These are phyloP conservation scores for Drosophila pallidifrons DNA, from an alignment of 1,140 invertebrate species.

Conservation along the genomic window DNA sequence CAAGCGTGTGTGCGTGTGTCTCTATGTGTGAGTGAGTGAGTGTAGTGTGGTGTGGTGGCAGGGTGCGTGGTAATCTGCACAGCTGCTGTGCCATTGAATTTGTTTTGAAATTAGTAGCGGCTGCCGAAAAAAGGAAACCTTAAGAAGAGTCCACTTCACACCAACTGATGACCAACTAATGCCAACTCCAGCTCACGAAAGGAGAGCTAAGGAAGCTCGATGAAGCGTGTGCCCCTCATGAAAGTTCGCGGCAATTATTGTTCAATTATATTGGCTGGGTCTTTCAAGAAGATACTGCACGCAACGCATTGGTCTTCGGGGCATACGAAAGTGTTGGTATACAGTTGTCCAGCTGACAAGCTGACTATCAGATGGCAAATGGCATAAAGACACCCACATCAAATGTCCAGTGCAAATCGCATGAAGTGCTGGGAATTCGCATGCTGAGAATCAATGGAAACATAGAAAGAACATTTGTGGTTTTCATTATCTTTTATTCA, in stretches of 20 bases:
- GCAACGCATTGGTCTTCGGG: slow-evolving; percentile 19
- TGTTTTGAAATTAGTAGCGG: slow-evolving; percentile 61
- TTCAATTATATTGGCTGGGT: slow-evolving; percentile 71
- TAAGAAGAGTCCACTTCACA: slow-evolving; percentile 59
- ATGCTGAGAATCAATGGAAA: slow-evolving; percentile 1
- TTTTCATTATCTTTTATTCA: slow-evolving; percentile 82
- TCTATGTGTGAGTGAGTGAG: slow-evolving; percentile 10
- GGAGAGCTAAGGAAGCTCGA: slow-evolving; percentile 19
- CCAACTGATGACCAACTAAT: slow-evolving; percentile 54
- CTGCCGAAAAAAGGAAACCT: slow-evolving; percentile 47
- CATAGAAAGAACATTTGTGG: slow-evolving; percentile 44
- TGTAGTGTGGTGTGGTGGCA: background rate
- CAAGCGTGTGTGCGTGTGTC: slow-evolving; percentile 38
- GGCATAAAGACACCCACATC: slow-evolving; percentile 65
- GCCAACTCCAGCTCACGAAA: slow-evolving; percentile 17
- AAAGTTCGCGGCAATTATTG: slow-evolving; percentile 73
- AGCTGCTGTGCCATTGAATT: slow-evolving; percentile 69
- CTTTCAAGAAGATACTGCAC: slow-evolving; percentile 42
- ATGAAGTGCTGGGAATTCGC: slow-evolving; percentile 40
- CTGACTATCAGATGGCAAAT: slow-evolving; percentile 59
- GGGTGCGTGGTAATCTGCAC: slow-evolving; percentile 64
- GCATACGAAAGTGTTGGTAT: slow-evolving; percentile 13
- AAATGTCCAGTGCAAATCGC: slow-evolving; percentile 56
- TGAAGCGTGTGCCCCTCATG: slow-evolving; percentile 67
- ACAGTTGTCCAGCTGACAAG: slow-evolving; percentile 53